Evolutionary conservation across 2,113 vertebrate species (phyloP), one percentile per base, ranked within the genome.

Genomic region (Theristicus caerulescens): DNA sequence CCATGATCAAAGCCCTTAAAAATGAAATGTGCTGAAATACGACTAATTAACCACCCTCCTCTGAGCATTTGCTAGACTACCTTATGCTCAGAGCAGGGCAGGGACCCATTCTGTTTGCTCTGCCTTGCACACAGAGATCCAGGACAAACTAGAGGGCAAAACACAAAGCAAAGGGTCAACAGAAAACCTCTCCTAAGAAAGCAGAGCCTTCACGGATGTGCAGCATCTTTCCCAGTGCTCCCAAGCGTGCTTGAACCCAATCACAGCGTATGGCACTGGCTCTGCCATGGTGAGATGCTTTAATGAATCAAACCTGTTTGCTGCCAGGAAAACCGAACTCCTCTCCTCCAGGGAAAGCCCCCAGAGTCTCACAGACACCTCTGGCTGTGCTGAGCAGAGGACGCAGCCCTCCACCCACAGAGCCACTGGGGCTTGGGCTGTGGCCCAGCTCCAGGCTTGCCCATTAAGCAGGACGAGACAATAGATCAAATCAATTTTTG

Each of bases 1-100:
- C 86, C 88, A 81, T 0, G 0, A 94, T 85, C 92, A 96, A 82
- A 95, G 86, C 61, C 73, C 84, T 87, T 86, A 49, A 52, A 86
- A 95, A 72, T 3, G 26, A 86, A 82, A 92, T 31, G 83, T 92
- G 92, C 64, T 86, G 91, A 94, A 95, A 96, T 61, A 21, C 2
- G 2, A 84, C 52, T 93, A 42, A 76, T 91, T 72, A 79, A 47
- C 25, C 70, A 4, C 7, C 44, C 16, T 65, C 27, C 86, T 76
- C 86, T 8, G 16, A 49, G 61, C 17, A 2, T 71, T 38, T 61
- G 76, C 82, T 70, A 71, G 44, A 29, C 80, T 40, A 1, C 19
- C 72, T 79, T 22, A 15, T 86, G 88, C 73, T 70, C 46, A 38
- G 90, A 71, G 73, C 38, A 62, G 47, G 76, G 54, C 26, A 36